Base-by-base conservation (phyloP, 2,797 vertebrate species). In the Pteronotus mesoamericanus region DNA sequence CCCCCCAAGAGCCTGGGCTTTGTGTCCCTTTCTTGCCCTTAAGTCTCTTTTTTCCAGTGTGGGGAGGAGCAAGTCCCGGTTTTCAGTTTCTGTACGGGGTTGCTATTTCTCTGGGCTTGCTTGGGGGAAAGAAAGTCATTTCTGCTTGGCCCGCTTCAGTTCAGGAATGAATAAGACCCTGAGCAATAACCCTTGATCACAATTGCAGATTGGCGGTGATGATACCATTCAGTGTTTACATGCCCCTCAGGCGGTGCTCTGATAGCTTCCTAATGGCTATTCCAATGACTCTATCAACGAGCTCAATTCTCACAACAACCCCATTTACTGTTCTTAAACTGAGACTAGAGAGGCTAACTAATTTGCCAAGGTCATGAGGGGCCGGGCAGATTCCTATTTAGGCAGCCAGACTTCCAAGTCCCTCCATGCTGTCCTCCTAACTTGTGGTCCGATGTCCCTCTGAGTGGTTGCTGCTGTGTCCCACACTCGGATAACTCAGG, bases 261-360 rank as follows among this genome's bases (percentile, higher is more conserved):
- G 37, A 42, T 66, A 68, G 57, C 55, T 64, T 93, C 88, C 59
- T 77, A 34, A 61, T 15, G 74, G 89, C 34, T 66, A 34, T 79
- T 68, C 42, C 78, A 55, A 39, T 16, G 46, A 79, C 32, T 71
- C 71, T n/a, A 7, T 34, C 90, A 32, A 53, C 74, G 11, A 53
- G 32, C 42, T 78, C 42, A 48, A 55, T 85, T 94, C 87, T 39
- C 46, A 57, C 61, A 39, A 18, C 59, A 61, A 18, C 51, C 26
- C 34, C 57, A 72, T 83, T 94, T 9, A 84, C 89, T 34, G 26
- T 75, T 92, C 69, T 89, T 83, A 92, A 86, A 59, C 74, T 91
- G 44, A 66, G 94, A 77, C 78, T 55, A 72, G 88, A 87, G 55
- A 95, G 68, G 85, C 90, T 78, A 88, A 55, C 85, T 88, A 32